Evolutionary conservation across 2,797 vertebrate genomes (phyloP).

Genomic region (Synaphobranchus kaupii): DNA sequence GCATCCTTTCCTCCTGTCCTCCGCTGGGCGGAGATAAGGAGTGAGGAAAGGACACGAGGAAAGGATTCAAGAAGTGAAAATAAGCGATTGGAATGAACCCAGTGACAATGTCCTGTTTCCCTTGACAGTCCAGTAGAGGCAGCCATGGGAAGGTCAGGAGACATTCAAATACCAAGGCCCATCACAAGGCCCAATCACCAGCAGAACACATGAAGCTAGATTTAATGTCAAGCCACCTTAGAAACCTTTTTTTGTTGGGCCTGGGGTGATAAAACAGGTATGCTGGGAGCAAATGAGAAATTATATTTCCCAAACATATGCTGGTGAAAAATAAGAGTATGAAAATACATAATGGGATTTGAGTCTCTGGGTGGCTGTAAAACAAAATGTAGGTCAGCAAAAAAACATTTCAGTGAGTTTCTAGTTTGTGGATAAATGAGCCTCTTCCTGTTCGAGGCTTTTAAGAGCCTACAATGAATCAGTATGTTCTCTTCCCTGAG

Average conservation of each 20-base stretch:
- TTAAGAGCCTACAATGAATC: conserved; percentile 69
- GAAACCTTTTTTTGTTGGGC: not conserved
- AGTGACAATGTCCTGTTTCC: conserved; percentile 14
- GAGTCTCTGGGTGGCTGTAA: conserved; percentile 61
- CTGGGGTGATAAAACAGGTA: not conserved
- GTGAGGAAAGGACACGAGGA: not conserved
- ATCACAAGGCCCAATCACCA: conserved; percentile 13
- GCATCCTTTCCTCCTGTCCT: too few species aligned
- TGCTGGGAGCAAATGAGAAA: not conserved
- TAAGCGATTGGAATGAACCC: not conserved
- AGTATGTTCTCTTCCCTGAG: conserved; percentile 69
- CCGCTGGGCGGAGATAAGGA: not conserved
- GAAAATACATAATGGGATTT: conserved; percentile 6
- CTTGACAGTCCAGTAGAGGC: not conserved
- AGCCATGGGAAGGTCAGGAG: conserved; percentile 33
- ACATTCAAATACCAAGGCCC: conserved; percentile 20
- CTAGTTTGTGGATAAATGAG: conserved; percentile 73
- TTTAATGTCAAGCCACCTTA: not conserved
- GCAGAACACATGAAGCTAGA: not conserved
- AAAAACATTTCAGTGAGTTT: conserved; percentile 50
- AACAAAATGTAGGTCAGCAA: conserved; percentile 71
- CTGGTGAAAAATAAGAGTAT: not conserved
- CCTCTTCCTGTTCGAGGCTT: conserved; percentile 62
- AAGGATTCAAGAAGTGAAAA: not conserved
- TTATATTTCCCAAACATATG: not conserved